Conservation (phyloP, 1,140 invertebrate species). For the Araneus ventricosus region DNA sequence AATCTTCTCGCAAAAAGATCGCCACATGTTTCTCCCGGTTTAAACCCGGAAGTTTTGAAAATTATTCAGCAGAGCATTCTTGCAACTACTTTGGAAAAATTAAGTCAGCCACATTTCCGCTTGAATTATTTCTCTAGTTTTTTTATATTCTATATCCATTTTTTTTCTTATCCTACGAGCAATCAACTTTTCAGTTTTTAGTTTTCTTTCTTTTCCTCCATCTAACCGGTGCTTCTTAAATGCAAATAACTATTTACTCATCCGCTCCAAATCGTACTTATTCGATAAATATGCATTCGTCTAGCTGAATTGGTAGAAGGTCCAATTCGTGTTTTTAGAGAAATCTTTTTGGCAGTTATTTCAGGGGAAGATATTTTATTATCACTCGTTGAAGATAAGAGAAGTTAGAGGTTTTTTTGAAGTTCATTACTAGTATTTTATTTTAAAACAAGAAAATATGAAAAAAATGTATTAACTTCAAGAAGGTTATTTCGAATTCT, state of each 20-base stretch:
- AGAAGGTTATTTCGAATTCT: not conserved
- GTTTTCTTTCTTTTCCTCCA: not conserved
- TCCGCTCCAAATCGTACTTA: not conserved
- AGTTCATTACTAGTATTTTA: no score
- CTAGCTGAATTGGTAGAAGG: not conserved
- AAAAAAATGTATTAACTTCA: not conserved
- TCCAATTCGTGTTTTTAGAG: no score
- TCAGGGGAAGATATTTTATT: not conserved
- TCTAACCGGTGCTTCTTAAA: not conserved
- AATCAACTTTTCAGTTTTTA: constrained; percentile 16
- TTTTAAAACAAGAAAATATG: not conserved
- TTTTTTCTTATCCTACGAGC: not conserved
- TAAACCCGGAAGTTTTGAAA: constrained; percentile 47
- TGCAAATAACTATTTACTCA: constrained; percentile 27
- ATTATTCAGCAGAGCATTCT: constrained; percentile 32
- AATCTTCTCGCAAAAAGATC: constrained; percentile 29
- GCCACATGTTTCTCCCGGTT: constrained; percentile 54
- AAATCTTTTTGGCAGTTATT: not conserved
- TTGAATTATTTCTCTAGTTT: constrained; percentile 6
- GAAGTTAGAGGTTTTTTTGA: no score
- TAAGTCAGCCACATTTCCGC: constrained; percentile 27
- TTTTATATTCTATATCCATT: not conserved
- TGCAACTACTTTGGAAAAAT: constrained; percentile 21
- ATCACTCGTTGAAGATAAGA: not conserved
- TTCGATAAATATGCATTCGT: constrained; percentile 16